These are phyloP conservation scores for Parazoanthus atlanticus DNA, from an alignment of 92 coral and sea anemone genomes.

Conservation along the genomic window DNA sequence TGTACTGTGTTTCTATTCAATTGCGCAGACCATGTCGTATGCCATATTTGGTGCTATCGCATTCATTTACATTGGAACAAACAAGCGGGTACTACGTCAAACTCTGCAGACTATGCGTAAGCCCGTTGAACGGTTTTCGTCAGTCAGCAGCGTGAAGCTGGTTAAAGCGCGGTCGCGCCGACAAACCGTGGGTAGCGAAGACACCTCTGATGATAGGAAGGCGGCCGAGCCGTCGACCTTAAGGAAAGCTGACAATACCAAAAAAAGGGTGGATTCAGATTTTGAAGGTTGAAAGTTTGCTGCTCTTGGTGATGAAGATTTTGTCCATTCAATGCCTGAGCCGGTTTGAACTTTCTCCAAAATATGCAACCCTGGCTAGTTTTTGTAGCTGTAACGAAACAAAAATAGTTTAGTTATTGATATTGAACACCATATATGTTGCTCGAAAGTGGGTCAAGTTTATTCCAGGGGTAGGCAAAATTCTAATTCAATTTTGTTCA, in stretches of 20 bases:
- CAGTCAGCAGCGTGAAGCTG: slow-evolving; percentile 1
- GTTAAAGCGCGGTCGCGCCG: slow-evolving; percentile 6
- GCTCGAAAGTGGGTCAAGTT: too few relatives aligned
- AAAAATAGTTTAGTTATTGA: too few relatives aligned
- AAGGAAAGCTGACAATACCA: neutral
- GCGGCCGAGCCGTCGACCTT: neutral
- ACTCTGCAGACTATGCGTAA: neutral
- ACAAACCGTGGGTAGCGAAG: slow-evolving; percentile 5
- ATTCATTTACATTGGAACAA: slow-evolving; percentile 40
- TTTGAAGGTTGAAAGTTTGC: neutral
- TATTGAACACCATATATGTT: too few relatives aligned
- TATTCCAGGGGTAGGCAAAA: too few relatives aligned
- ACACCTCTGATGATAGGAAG: neutral
- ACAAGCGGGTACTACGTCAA: slow-evolving; percentile 19
- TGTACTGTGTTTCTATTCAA: neutral
- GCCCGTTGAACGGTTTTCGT: slow-evolving; percentile 13
- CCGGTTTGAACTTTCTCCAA: neutral
- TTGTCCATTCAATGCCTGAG: neutral
- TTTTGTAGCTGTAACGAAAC: neutral
- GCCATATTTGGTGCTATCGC: slow-evolving; percentile 28
- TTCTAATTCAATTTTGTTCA: too few relatives aligned
- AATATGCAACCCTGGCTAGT: neutral
- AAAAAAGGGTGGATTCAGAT: neutral
- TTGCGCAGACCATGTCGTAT: slow-evolving; percentile 28
- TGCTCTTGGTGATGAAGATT: neutral